Conservation (phyloP, 2,888 invertebrate genomes). For the Epistrophe eligans region DNA sequence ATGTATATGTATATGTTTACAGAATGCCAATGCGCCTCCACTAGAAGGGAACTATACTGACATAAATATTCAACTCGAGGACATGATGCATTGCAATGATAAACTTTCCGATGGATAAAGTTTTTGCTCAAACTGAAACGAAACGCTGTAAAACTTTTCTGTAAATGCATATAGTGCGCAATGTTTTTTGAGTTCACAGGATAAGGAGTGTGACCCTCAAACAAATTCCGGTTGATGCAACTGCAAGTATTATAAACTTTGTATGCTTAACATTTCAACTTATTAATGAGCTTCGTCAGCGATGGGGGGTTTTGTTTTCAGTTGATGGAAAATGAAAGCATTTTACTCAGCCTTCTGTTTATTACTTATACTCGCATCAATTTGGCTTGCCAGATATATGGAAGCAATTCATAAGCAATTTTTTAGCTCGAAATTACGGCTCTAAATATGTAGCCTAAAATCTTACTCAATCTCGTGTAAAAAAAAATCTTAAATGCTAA, state of each 20-base stretch:
- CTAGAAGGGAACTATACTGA: not conserved
- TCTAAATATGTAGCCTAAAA: too few species aligned
- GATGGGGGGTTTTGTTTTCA: not conserved
- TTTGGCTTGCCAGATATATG: too few species aligned
- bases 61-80: conserved; percentile 1
- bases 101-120: conserved; percentile 54
- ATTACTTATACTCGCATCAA: too few species aligned
- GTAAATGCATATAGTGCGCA: too few species aligned
- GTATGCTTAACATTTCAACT: conserved; percentile 28
- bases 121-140: conserved; percentile 36
- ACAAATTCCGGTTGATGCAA: not conserved
- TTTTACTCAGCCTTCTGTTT: too few species aligned
- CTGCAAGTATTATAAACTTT: conserved; percentile 17
- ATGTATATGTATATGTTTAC: not conserved
- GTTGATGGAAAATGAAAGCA: too few species aligned
- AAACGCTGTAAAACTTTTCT: conserved; percentile 11
- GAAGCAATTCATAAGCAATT: too few species aligned
- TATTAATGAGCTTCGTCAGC: conserved; percentile 27
- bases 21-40: not conserved
- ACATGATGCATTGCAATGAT: conserved; percentile 31
- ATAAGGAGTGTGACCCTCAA: conserved; percentile 8
- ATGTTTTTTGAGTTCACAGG: not conserved
- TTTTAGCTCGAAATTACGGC: too few species aligned
- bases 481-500: too few species aligned
- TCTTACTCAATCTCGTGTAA: too few species aligned